These are phyloP conservation scores for Brachionus rubens DNA, from an alignment of 1,140 invertebrate genomes.

Conservation along the genomic window DNA sequence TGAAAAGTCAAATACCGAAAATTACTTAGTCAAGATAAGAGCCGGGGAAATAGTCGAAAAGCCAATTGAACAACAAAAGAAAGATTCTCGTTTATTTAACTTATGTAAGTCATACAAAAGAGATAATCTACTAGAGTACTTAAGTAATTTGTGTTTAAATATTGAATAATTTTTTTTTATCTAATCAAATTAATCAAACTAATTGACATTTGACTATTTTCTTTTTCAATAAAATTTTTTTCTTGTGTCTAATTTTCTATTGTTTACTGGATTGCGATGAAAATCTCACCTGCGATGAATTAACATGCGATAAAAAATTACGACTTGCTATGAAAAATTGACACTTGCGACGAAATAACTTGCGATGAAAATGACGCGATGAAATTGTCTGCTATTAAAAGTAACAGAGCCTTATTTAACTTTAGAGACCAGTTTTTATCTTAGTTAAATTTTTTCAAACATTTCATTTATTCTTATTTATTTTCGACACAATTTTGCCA, in stretches of 20 bases:
- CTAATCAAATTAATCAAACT: neutral
- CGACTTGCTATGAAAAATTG: neutral
- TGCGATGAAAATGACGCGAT: neutral
- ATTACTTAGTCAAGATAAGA: neutral
- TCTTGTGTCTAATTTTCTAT: neutral
- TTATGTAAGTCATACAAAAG: neutral
- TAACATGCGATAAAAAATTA: neutral
- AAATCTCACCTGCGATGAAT: neutral
- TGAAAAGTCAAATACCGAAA: neutral
- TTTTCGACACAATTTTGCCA: no score
- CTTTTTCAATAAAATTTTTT: neutral
- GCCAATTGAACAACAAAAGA: neutral
- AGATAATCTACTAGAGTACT: neutral
- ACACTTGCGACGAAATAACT: neutral
- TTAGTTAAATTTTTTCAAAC: neutral
- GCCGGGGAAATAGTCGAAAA: neutral
- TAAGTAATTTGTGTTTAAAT: neutral
- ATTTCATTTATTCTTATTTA: no score
- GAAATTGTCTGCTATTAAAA: neutral
- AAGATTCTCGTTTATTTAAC: neutral
- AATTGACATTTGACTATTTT: neutral
- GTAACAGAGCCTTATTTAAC: neutral
- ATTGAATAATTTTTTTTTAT: neutral
- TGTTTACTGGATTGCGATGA: neutral
- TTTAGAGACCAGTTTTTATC: neutral